Evolutionary conservation across 2,797 vertebrate genomes (phyloP).

Genomic region (Cyclopterus lumpus): DNA sequence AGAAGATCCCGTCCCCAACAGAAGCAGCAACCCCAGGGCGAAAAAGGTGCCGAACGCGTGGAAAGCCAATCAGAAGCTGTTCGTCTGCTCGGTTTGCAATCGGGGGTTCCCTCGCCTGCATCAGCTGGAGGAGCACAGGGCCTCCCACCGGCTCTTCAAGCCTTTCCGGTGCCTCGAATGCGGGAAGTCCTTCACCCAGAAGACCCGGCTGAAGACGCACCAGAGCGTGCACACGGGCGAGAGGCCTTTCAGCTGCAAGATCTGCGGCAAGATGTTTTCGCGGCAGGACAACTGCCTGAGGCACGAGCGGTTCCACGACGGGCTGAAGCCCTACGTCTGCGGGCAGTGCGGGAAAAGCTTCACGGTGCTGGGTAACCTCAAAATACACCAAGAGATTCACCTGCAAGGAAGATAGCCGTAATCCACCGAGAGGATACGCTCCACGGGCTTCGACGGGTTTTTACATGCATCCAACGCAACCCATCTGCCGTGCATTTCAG

Average conservation of each 20-base stretch:
- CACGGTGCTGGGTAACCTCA: slow-evolving; percentile 69
- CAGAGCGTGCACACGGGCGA: slow-evolving; percentile 82
- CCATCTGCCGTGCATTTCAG: too few species aligned
- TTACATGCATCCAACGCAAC: neutral
- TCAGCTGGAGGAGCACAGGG: slow-evolving; percentile 72
- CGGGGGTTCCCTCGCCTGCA: slow-evolving; percentile 63
- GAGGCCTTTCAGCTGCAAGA: slow-evolving; percentile 75
- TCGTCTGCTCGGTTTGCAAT: slow-evolving; percentile 66
- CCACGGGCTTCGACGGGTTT: neutral
- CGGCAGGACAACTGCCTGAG: slow-evolving; percentile 81
- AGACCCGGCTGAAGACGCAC: slow-evolving; percentile 81
- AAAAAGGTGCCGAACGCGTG: slow-evolving; percentile 46
- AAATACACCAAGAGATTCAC: slow-evolving; percentile 73
- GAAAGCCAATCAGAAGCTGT: slow-evolving; percentile 57
- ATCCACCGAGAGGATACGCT: neutral
- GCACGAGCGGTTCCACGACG: slow-evolving; percentile 80
- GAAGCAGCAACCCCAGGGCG: slow-evolving; percentile 30
- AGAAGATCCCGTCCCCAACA: slow-evolving; percentile 13
- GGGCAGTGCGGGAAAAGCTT: slow-evolving; percentile 75
- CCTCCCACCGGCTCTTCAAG: slow-evolving; percentile 63
- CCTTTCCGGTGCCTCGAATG: slow-evolving; percentile 80
- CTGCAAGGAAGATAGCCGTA: slow-evolving; percentile 46
- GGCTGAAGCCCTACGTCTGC: slow-evolving; percentile 72
- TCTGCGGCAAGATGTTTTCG: slow-evolving; percentile 80
- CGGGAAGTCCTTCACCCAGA: slow-evolving; percentile 82